Evolutionary conservation across 2,797 vertebrate species (phyloP), one percentile per base, ranked within the genome.

Genomic region (Tadarida brasiliensis): DNA sequence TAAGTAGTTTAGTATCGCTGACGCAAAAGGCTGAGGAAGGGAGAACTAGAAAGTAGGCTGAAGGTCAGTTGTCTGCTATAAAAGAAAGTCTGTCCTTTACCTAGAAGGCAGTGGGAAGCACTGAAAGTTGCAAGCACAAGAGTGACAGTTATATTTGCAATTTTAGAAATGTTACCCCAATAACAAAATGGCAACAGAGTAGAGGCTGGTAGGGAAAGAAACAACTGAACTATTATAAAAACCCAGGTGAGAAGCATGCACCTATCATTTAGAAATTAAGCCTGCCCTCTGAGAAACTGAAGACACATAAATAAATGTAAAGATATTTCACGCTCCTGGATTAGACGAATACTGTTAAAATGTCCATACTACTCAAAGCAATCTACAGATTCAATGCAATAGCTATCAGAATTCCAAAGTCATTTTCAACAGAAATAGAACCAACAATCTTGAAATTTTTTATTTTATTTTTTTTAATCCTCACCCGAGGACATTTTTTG

Each of bases 31-130:
- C 30, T 14, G 17, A 83, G 63, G 59, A 63, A 49, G n/a, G 19
- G n/a, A 28, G 19, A 20, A 3, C 14, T 7, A 15, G n/a, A 39
- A 51, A 4, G 19, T 0, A 49, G n/a, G 54, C 44, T 56, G 24
- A 7, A 39, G 7, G n/a, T 17, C 3, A 1, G 74, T 22, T 19
- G 35, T 47, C 14, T 1, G 15, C 30, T 20, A 2, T 0, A n/a
- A 24, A 1, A 8, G 17, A 16, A 9, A 26, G 17, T 26, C n/a
- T 51, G 51, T 26, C n/a, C 39, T 19, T 6, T 47, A 65, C 33
- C 20, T 14, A 28, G 16, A 85, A 74, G 70, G 30, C 59, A 5
- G 6, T 9, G 15, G 54, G 12, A 54, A 33, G 49, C 57, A 22
- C 28, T 19, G n/a, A 61, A 1, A 28, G 71, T 14, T 33, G 17